Percentiles rank a stretch among this genome's conserved stretches.
Conservation (phyloP, 2,797 vertebrate genomes). For the Glyptemys insculpta region DNA sequence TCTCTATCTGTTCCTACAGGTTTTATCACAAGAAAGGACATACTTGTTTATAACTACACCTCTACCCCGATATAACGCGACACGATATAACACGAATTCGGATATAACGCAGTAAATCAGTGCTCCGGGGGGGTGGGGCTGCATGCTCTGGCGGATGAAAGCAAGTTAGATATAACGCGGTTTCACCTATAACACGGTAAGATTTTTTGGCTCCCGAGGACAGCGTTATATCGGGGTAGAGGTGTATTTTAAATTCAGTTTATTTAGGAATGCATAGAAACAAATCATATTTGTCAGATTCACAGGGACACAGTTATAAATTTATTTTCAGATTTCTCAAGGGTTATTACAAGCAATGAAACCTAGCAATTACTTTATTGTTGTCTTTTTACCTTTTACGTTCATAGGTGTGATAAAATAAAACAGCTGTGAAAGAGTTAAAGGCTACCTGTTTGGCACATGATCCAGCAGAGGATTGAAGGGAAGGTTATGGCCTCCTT, state of each 20-base stretch:
- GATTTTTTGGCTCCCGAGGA: too few species aligned
- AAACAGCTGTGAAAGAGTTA: background rate
- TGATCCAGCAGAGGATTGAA: background rate
- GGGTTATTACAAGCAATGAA: background rate
- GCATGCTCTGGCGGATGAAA: too few species aligned
- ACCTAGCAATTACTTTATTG: background rate
- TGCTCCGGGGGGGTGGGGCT: too few species aligned
- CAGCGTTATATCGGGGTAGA: too few species aligned
- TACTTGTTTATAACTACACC: background rate
- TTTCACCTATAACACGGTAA: too few species aligned
- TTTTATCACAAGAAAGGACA: background rate
- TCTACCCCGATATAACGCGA: too few species aligned
- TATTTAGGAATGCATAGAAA: background rate
- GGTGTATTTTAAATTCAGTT: fast-evolving
- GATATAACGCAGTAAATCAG: too few species aligned
- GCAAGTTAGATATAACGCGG: too few species aligned
- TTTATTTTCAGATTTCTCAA: background rate
- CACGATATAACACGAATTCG: too few species aligned
- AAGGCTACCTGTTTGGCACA: fast-evolving
- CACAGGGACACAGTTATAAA: background rate
- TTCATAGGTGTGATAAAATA: background rate
- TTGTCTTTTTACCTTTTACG: background rate
- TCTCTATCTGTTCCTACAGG: background rate
- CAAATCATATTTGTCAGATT: background rate
- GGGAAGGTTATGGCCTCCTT: background rate